These are phyloP conservation scores for Polypterus bichir DNA, from an alignment of 2,113 vertebrate species.

Conservation along the genomic window DNA sequence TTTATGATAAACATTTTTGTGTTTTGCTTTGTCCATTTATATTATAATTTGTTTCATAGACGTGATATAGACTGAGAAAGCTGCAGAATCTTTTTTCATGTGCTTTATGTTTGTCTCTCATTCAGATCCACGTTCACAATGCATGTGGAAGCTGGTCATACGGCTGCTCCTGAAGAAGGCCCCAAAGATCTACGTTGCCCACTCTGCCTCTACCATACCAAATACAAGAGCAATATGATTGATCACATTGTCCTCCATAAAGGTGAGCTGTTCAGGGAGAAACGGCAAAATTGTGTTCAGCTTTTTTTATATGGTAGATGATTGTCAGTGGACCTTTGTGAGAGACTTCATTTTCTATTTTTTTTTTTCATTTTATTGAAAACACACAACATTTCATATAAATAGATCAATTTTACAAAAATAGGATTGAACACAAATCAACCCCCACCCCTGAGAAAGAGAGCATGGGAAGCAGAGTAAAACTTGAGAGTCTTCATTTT, in stretches of 20 bases:
- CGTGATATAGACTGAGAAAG: too few species aligned
- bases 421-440: too few species aligned
- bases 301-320: not conserved
- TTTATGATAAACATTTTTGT: too few species aligned
- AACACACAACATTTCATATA: too few species aligned
- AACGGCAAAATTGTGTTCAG: too few species aligned
- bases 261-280: slow-evolving; percentile 50
- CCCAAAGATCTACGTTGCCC: slow-evolving; percentile 90
- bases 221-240: slow-evolving; percentile 95
- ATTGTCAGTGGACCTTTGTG: not conserved
- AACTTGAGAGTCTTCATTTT: slow-evolving; percentile 12
- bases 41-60: too few species aligned
- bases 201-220: slow-evolving; percentile 95
- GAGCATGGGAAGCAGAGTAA: too few species aligned
- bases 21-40: too few species aligned
- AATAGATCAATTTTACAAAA: too few species aligned
- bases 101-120: slow-evolving; percentile 9
- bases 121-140: slow-evolving; percentile 84
- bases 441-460: too few species aligned
- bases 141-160: slow-evolving; percentile 89
- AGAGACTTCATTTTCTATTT: slow-evolving; percentile 14
- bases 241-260: slow-evolving; percentile 93
- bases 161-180: slow-evolving; percentile 60
- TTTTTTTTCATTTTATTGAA: too few species aligned
- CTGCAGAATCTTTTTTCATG: not conserved